A percentile compares a stretch with the other conserved stretches of the same genome.
Conservation (phyloP, 1,140 invertebrate species). For the Alviniconcha marisindica region DNA sequence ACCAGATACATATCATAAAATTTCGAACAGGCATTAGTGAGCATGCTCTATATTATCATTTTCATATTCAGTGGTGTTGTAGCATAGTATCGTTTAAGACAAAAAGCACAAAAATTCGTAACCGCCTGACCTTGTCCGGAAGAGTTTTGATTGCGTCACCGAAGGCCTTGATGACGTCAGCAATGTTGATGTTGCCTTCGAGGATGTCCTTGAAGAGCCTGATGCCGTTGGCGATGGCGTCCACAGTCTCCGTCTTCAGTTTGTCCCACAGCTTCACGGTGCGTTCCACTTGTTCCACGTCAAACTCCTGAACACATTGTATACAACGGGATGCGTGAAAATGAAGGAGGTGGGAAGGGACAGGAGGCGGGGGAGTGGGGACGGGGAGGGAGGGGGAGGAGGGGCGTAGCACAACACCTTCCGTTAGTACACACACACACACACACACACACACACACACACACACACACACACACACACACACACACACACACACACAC, state of each 20-base stretch:
- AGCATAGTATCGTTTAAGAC: too few relatives aligned
- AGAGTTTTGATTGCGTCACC: constrained; percentile 47
- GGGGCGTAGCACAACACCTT: too few relatives aligned
- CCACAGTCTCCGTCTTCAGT: constrained; percentile 48
- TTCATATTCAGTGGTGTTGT: too few relatives aligned
- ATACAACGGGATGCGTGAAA: too few relatives aligned
- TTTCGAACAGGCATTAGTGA: too few relatives aligned
- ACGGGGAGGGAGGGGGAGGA: too few relatives aligned
- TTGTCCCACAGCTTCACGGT: constrained; percentile 53
- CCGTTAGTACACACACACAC: background rate
- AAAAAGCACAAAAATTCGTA: background rate
- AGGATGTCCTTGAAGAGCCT: constrained; percentile 49
- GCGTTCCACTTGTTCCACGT: constrained; percentile 47
- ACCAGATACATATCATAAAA: too few relatives aligned
- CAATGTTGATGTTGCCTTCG: constrained; percentile 39
- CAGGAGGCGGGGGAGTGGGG: too few relatives aligned
- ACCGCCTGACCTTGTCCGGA: constrained; percentile 48
- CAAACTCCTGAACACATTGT: constrained; percentile 59
- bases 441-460: background rate
- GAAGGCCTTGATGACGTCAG: constrained; percentile 45
- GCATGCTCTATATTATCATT: too few relatives aligned
- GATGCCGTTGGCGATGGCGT: constrained; percentile 42
- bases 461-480: background rate
- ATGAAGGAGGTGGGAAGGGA: background rate
- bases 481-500: too few relatives aligned